phyloP scores from a whole-genome alignment of 2,888 invertebrate genomes.

The Eupithecia insigniata region DNA sequence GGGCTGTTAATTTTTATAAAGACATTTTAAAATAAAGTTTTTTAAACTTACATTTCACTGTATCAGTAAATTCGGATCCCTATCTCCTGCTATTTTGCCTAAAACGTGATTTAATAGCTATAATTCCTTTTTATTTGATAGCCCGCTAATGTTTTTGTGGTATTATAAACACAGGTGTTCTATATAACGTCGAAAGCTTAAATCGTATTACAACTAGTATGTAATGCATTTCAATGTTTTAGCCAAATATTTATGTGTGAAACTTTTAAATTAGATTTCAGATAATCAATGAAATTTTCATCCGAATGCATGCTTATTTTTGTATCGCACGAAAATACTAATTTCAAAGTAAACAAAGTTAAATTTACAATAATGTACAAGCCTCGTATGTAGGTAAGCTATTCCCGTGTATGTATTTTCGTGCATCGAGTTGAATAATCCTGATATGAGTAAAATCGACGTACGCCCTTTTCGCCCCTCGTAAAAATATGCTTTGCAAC shows the following conservation, averaged over 20 bases:
- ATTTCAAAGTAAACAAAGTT: slow-evolving; percentile 50
- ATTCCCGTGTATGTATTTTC: slow-evolving; percentile 39
- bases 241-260: not conserved
- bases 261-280: slow-evolving; percentile 44
- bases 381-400: slow-evolving; percentile 45
- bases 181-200: slow-evolving; percentile 55
- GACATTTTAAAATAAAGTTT: slow-evolving; percentile 56
- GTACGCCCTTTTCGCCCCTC: slow-evolving; percentile 56
- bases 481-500: slow-evolving; percentile 62
- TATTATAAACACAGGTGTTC: slow-evolving; percentile 55
- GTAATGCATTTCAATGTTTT: slow-evolving; percentile 53
- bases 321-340: slow-evolving; percentile 46
- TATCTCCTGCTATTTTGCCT: slow-evolving; percentile 70
- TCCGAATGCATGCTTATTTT: slow-evolving; percentile 51
- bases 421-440: slow-evolving; percentile 38
- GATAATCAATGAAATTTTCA: slow-evolving; percentile 49
- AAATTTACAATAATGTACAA: slow-evolving; percentile 50
- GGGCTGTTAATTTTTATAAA: slow-evolving; percentile 44
- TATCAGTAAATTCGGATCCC: slow-evolving; percentile 80
- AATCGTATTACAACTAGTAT: slow-evolving; percentile 49
- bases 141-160: slow-evolving; percentile 26
- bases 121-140: slow-evolving; percentile 38
- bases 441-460: slow-evolving; percentile 48
- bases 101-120: slow-evolving; percentile 72
- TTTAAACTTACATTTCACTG: slow-evolving; percentile 74